Base-by-base conservation (phyloP, 2,113 vertebrate species). In the Bettongia penicillata region DNA sequence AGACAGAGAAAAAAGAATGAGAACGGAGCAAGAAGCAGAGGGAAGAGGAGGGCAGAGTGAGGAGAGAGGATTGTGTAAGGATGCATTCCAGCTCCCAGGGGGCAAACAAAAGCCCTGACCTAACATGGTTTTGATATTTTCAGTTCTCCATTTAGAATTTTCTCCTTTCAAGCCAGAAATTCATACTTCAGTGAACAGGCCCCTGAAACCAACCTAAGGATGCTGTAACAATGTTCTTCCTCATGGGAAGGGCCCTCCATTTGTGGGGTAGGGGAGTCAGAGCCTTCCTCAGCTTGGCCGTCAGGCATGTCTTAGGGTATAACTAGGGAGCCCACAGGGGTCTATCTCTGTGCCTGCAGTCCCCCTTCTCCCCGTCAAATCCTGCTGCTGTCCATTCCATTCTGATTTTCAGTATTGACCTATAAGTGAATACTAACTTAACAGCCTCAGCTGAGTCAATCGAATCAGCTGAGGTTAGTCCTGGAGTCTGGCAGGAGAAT, bases 151-250 rank as follows among this genome's bases (percentile, higher is more conserved):
- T 94, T 93, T 92, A 53, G 43, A 61, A 92, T 91, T 48, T 52
- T 89, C 57, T 92, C 51, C 19, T 31, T 7, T 51, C 9, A 26
- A 90, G 49, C 28, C 90, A 49, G 90, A 43, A 84, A 90, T 90
- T 90, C 49, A 90, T 49, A 50, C 24, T 12, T 31, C 52, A 52
- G 94, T 0, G 0, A 11, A 51, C 10, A n/a, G 0, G 53, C 96
- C 97, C 90, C 91, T 91, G 47, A 95, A 96, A 96, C 92, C 93
- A 57, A 93, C 19, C 77, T 96, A 43, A 43, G 16, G n/a, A 84
- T 43, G n/a, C 19, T 22, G 68, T 7, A 43, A 84, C 16, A 22
- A 6, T 84, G 0, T 43, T 84, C n/a, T 84, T 43, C 19, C n/a
- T 43, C 37, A 43, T 84, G 68, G n/a, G 68, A 77, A 84, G 43